Conservation (phyloP, 2,888 invertebrate genomes). For the Girardia tigrina region DNA sequence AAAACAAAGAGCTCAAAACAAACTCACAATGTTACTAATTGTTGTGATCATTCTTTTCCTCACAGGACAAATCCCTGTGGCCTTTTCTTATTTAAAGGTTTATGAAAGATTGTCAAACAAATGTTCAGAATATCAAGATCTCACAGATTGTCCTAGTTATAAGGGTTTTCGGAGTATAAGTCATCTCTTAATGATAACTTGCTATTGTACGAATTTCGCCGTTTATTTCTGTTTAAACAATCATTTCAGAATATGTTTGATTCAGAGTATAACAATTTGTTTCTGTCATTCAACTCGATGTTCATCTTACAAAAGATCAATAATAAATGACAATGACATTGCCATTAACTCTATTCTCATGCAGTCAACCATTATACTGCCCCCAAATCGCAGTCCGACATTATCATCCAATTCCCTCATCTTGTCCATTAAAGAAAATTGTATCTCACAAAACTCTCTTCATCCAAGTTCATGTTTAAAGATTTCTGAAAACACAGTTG, state of each 20-base stretch:
- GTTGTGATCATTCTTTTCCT: conserved; percentile 29
- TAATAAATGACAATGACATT: neutral
- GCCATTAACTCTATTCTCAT: neutral
- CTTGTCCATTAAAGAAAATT: neutral
- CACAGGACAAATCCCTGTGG: conserved; percentile 31
- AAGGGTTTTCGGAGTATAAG: neutral
- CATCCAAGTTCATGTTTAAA: neutral
- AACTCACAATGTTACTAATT: conserved; percentile 31
- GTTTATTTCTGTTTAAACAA: neutral
- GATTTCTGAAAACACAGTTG: neutral
- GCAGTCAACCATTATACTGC: neutral
- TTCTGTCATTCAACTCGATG: neutral
- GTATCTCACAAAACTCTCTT: neutral
- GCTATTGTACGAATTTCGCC: neutral
- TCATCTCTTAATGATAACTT: conserved; percentile 7
- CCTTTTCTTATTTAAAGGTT: conserved; percentile 32
- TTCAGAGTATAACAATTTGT: neutral
- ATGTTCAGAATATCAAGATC: neutral
- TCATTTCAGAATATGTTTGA: neutral
- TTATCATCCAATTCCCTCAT: neutral
- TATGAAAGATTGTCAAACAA: neutral
- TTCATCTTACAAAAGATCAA: neutral
- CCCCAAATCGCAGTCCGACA: neutral
- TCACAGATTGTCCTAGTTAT: conserved; percentile 10
- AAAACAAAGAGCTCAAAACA: conserved; percentile 27